Evolutionary conservation across 2,797 vertebrate genomes (phyloP), one percentile per base, ranked within the genome.

Genomic region (Halcyon leucocephala): DNA sequence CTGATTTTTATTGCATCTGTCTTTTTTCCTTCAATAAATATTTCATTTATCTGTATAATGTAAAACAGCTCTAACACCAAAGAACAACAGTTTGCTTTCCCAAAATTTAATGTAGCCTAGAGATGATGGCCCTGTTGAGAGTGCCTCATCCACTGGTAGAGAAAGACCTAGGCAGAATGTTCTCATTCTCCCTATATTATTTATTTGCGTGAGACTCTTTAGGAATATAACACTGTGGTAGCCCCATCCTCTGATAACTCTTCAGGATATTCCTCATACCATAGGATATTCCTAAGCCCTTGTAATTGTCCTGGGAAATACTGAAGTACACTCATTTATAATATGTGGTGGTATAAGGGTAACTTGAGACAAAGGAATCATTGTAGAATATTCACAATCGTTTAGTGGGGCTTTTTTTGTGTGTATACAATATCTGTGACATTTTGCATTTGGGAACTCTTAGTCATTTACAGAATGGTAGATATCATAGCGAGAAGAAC

Each of bases 341-440:
- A 24, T 13, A 31, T 2, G 1, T 7, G 4, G 4, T 61, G n/a
- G 64, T 78, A 29, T 24, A 58, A 74, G 14, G 3, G 4, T 70
- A 67, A 33, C 62, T 55, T 74, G 22, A 95, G 48, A 39, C 20
- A 5, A 12, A 86, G 5, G 14, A 82, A 86, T 7, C 0, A 29
- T 54, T 81, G 67, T 44, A 90, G n/a, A 57, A 42, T 71, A 74
- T 33, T 49, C 1, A 67, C 31, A 81, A 14, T 52, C 33, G 51
- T 61, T 51, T 55, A 54, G 7, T 25, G 0, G 0, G 6, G 4
- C 1, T 42, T 65, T 64, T 37, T 13, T 37, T 7, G 7, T 22
- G 14, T 26, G 1, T 25, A 7, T 54, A 18, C 25, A 8, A 2
- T 54, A 49, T 62, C 17, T 31, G 14, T 1, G 18, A 41, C 2